phyloP scores from a whole-genome alignment of 2,888 invertebrate species.

The Cerastoderma edule region DNA sequence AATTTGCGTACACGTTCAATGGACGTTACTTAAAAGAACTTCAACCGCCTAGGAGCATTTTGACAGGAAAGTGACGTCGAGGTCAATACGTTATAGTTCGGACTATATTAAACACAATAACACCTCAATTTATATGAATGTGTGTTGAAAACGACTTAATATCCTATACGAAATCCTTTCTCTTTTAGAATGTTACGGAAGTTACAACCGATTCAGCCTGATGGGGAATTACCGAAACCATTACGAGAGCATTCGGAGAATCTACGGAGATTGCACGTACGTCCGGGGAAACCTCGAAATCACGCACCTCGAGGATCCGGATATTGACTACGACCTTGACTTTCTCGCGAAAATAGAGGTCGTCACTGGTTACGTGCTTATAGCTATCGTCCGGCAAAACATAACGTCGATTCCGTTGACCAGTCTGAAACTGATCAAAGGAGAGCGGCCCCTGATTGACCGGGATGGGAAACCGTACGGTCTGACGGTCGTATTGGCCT shows the following conservation, averaged over 20 bases:
- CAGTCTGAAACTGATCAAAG: constrained; percentile 15
- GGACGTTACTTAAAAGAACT: too few species aligned
- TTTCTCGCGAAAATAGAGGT: constrained; percentile 96
- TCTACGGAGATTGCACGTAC: constrained; percentile 98
- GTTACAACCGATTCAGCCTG: constrained; percentile 71
- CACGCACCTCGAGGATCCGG: constrained; percentile 89
- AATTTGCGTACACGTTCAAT: too few species aligned
- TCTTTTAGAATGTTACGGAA: constrained; percentile 73
- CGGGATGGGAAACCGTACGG: not conserved
- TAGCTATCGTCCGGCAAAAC: constrained; percentile 85
- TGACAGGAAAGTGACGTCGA: too few species aligned
- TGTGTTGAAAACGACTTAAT: too few species aligned
- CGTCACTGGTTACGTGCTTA: constrained; percentile 97
- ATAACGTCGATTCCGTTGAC: not conserved
- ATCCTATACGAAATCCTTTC: too few species aligned
- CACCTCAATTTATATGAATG: too few species aligned
- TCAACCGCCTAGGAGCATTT: too few species aligned
- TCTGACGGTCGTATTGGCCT: not conserved
- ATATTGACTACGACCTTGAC: constrained; percentile 92
- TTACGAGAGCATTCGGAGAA: constrained; percentile 70
- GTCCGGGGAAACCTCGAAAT: constrained; percentile 99
- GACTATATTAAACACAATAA: too few species aligned
- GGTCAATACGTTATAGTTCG: too few species aligned
- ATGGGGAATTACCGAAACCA: constrained; percentile 69
- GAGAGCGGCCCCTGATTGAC: not conserved